phyloP scores from a whole-genome alignment of 64 coral and sea anemone genomes.

The Montipora cactus region DNA sequence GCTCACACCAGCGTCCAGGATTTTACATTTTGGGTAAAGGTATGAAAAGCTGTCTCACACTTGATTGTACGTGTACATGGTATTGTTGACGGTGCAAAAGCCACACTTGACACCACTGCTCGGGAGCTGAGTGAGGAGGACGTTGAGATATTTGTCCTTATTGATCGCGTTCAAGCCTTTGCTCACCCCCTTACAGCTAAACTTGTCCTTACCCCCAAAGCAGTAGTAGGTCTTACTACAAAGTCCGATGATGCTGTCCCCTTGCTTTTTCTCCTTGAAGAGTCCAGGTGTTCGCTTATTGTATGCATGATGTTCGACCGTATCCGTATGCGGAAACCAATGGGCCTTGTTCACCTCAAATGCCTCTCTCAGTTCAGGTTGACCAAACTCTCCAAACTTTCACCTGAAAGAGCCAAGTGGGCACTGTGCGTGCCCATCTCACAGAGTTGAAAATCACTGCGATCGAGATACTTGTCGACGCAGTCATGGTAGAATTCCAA shows the following conservation, averaged over 20 bases:
- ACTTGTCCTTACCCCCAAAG: slow-evolving; percentile 23
- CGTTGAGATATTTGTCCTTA: slow-evolving; percentile 40
- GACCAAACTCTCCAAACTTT: slow-evolving; percentile 28
- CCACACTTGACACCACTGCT: neutral
- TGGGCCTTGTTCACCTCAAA: slow-evolving; percentile 22
- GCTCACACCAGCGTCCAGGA: slow-evolving; percentile 6
- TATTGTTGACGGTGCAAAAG: slow-evolving; percentile 10
- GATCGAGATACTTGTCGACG: slow-evolving; percentile 50
- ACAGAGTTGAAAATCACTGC: slow-evolving; percentile 44
- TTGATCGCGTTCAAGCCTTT: slow-evolving; percentile 16
- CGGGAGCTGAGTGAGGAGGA: neutral
- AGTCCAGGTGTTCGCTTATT: slow-evolving; percentile 35
- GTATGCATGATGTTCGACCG: neutral
- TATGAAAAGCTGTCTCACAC: slow-evolving; percentile 7
- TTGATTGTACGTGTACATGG: slow-evolving; percentile 36
- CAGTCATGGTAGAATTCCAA: slow-evolving; percentile 69
- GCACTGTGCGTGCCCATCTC: slow-evolving; percentile 48
- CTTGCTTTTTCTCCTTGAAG: slow-evolving; percentile 39
- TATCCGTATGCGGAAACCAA: slow-evolving; percentile 62
- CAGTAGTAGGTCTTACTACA: slow-evolving; percentile 40
- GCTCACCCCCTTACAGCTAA: slow-evolving; percentile 30
- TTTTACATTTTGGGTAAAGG: slow-evolving; percentile 33
- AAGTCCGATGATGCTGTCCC: slow-evolving; percentile 47
- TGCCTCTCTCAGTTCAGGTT: slow-evolving; percentile 5
- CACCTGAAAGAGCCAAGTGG: slow-evolving; percentile 50